Evolutionary conservation across 2,888 invertebrate species (phyloP).

Genomic region (Allophyes oxyacanthae): DNA sequence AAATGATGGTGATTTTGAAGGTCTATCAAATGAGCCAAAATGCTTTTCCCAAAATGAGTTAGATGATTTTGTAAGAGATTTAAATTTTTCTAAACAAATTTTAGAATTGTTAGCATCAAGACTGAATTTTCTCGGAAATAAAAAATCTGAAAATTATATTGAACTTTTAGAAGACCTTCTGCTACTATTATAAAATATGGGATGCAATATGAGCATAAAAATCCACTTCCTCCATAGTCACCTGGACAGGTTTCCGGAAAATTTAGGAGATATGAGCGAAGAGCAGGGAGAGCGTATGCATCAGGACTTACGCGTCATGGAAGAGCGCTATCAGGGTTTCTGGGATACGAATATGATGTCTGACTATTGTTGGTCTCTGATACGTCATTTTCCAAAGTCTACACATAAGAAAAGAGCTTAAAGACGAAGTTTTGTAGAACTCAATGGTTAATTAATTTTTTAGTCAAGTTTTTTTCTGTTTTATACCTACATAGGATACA

Average conservation of each 20-base stretch:
- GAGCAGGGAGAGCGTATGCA: constrained; percentile 1
- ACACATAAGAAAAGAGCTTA: not conserved
- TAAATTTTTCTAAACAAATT: not conserved
- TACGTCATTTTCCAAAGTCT: not conserved
- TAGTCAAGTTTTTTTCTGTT: no score
- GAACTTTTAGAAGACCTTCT: not conserved
- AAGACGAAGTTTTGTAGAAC: not conserved
- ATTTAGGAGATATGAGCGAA: not conserved
- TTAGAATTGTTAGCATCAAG: no score
- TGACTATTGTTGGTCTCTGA: not conserved
- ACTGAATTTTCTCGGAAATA: no score
- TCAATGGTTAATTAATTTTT: not conserved
- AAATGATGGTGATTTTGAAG: no score
- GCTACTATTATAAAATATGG: not conserved
- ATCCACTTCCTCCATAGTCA: not conserved
- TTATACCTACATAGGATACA: no score
- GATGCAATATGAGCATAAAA: not conserved
- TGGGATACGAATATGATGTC: constrained; percentile 2
- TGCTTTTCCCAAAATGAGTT: no score
- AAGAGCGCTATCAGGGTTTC: constrained; percentile 2
- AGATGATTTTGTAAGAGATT: not conserved
- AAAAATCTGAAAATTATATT: not conserved
- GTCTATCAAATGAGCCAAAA: not conserved
- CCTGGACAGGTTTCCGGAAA: not conserved
- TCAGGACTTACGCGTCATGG: not conserved